A percentile compares a stretch with the other conserved stretches of the same genome.
Evolutionary conservation across 2,888 invertebrate genomes (phyloP).

Genomic region (Poecilus cupreus): DNA sequence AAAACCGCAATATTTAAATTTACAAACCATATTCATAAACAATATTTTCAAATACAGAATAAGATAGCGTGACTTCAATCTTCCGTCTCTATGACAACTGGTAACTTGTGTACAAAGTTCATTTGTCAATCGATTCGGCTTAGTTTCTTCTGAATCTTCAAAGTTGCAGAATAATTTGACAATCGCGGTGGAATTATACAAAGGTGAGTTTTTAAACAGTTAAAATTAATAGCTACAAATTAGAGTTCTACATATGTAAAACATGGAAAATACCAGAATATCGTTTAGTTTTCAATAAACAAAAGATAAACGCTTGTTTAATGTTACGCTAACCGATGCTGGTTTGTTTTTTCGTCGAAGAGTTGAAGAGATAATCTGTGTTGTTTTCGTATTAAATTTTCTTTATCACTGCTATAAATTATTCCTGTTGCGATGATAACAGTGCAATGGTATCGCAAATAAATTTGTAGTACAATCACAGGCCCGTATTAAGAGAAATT

Average conservation of each 20-base stretch:
- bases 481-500: not conserved
- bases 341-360: not conserved
- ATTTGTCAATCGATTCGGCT: slow-evolving; percentile 23
- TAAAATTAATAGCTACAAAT: too few species aligned
- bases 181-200: not conserved
- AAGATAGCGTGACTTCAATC: slow-evolving; percentile 38
- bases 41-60: too few species aligned
- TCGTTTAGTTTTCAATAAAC: not conserved
- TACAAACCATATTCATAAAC: too few species aligned
- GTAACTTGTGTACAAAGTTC: slow-evolving; percentile 35
- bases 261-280: not conserved
- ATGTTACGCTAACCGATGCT: not conserved
- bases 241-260: not conserved
- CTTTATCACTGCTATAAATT: slow-evolving; percentile 1
- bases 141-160: slow-evolving; percentile 1
- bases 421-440: not conserved
- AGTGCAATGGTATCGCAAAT: not conserved
- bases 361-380: not conserved
- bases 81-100: slow-evolving; percentile 30
- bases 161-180: not conserved
- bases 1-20: too few species aligned
- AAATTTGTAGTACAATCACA: not conserved
- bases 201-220: not conserved
- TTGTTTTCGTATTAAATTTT: slow-evolving; percentile 1
- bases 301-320: not conserved